These are phyloP conservation scores for Shinisaurus crocodilurus DNA, from an alignment of 2,113 vertebrate genomes.

Conservation along the genomic window DNA sequence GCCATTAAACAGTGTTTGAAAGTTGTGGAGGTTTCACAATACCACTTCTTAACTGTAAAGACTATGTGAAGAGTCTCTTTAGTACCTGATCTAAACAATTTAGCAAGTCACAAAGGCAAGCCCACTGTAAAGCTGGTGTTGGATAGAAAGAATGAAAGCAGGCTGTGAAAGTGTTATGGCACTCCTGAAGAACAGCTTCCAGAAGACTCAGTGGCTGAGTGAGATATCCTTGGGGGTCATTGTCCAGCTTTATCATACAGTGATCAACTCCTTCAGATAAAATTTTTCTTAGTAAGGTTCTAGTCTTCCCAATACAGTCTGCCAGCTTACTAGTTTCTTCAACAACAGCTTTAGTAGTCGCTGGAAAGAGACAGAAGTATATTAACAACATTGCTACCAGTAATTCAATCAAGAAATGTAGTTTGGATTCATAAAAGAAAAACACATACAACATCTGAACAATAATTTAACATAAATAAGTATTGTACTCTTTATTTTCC, in stretches of 20 bases:
- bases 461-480: not conserved
- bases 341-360: constrained; percentile 92
- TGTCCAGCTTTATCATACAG: constrained; percentile 95
- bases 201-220: constrained; percentile 94
- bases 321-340: constrained; percentile 98
- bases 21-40: not conserved
- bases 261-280: constrained; percentile 97
- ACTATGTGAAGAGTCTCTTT: not conserved
- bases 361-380: constrained; percentile 70
- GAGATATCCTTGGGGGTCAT: constrained; percentile 95
- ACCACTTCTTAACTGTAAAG: not conserved
- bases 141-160: constrained; percentile 99
- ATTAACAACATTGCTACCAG: not conserved
- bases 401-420: not conserved
- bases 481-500: too few relatives aligned
- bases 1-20: not conserved
- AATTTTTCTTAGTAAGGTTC: constrained; percentile 96
- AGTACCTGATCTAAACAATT: constrained; percentile 96
- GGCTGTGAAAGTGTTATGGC: constrained; percentile 97
- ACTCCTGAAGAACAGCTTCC: constrained; percentile 97
- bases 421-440: not conserved
- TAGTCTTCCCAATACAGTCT: constrained; percentile 97
- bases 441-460: not conserved
- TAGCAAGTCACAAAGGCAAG: constrained; percentile 95
- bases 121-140: constrained; percentile 96